These are phyloP conservation scores for Drosophila sproati DNA, from an alignment of 1,140 invertebrate species.

Conservation along the genomic window DNA sequence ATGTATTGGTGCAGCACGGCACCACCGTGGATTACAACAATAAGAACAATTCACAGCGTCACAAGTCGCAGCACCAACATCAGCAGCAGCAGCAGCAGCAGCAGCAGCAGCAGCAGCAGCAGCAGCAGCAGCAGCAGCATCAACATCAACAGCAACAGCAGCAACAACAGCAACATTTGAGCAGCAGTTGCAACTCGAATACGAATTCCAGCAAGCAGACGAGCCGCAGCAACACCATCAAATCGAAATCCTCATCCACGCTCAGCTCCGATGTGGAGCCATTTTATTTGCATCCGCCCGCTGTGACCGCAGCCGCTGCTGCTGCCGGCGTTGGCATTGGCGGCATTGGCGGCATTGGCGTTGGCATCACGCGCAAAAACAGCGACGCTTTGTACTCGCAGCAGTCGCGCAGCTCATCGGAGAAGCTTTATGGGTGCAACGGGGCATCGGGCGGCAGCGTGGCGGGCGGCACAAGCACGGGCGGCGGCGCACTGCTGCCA, in stretches of 20 bases:
- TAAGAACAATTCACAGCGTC: conserved; percentile 63
- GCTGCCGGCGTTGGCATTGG: conserved; percentile 26
- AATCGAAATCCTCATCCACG: conserved; percentile 83
- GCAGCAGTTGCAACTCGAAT: conserved; percentile 79
- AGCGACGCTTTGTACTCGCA: conserved; percentile 75
- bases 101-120: conserved; percentile 60
- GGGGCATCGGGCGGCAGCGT: conserved; percentile 27
- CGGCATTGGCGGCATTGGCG: conserved; percentile 1
- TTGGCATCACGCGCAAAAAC: conserved; percentile 62
- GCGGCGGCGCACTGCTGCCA: conserved; percentile 80
- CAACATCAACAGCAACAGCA: conserved; percentile 54
- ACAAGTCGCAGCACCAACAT: conserved; percentile 65
- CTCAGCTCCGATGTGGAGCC: conserved; percentile 86
- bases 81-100: conserved; percentile 44
- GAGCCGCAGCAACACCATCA: conserved; percentile 81
- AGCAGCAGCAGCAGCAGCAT: conserved; percentile 70
- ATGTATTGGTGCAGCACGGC: conserved; percentile 90
- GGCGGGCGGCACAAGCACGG: conserved; percentile 23
- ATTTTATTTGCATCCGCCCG: conserved; percentile 90
- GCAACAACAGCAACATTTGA: conserved; percentile 62
- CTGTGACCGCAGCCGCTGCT: conserved; percentile 47
- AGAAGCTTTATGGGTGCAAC: conserved; percentile 74
- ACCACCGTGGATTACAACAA: conserved; percentile 87
- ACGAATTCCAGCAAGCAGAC: conserved; percentile 83
- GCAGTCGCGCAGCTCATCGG: conserved; percentile 82